Evolutionary conservation across 2,113 vertebrate species (phyloP), one percentile per base, ranked within the genome.

Genomic region (Columba janthina): DNA sequence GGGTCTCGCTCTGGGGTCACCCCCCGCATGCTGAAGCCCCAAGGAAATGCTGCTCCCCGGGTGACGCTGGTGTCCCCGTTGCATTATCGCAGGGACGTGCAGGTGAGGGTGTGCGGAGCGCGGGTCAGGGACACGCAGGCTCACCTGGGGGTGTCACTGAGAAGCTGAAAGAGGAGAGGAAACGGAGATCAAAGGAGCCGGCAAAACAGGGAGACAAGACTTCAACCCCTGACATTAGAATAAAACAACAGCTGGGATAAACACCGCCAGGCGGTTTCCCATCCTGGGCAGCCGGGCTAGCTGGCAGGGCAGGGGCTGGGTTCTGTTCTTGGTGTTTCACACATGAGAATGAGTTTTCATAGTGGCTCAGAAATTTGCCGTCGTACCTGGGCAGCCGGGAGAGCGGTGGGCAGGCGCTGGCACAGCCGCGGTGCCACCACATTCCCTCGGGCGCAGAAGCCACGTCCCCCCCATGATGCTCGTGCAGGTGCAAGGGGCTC

Each of bases 41-140:
- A 11, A 36, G 77, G 19, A 69, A 36, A 24, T 0, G 28, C 53
- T 29, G 56, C 53, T 67, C 40, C 5, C 5, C 26, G 46, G n/a
- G 21, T 1, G 73, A 40, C 13, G 54, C 1, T 6, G 40, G 7
- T 34, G 26, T 28, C 66, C 3, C 1, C 1, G 1, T 28, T 0
- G 7, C 16, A 60, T 6, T 40, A 5, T 9, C 4, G 56, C 1
- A 7, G 24, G 10, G 46, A 36, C 2, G 9, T 7, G 32, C 14
- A 4, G 6, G 79, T 2, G 17, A 70, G 18, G 77, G 22, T 2
- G 20, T 3, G 40, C 1, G 8, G 76, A 28, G 31, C 12, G 12
- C 1, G 2, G 58, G 69, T 17, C 16, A 17, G 22, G 46, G 2
- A 2, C 64, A 15, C 0, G 10, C 57, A 15, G 57, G 32, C 22